Base-by-base conservation (phyloP, 1,140 invertebrate species). In the Saccostrea echinata region DNA sequence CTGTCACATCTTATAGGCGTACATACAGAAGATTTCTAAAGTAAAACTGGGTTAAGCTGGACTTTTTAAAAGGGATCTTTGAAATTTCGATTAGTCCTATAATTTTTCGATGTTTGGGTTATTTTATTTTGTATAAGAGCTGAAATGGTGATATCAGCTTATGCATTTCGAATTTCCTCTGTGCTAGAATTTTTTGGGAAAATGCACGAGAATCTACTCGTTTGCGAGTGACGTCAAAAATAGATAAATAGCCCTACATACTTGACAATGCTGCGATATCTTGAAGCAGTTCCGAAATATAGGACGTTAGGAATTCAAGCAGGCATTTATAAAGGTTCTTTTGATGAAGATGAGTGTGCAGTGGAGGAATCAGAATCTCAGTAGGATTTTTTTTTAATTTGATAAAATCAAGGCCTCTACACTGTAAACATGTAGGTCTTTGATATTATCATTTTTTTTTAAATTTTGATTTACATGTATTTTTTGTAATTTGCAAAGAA, bases 301-400 rank as follows among this genome's bases (percentile, higher is more conserved):
- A 80, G 80, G 21, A 55, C 86, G 9, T 24, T 87, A n/a, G 86
- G 86, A 30, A 80, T 88, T n/a, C 83, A 84, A 55, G 83, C 82
- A 52, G 82, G 87, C 24, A 84, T 84, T 33, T 84, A 88, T 71
- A 84, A 43, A 80, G 84, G 82, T 35, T 84, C 71, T 84, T 30
- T 33, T 57, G 11, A 57, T 61, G 84, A 33, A 57, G 43, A 55
- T n/a, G 43, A 84, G 9, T 52, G 43, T 53, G 83, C 35, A 43
- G 53, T 30, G 53, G 55, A 61, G 33, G 12, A 33, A 27, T 33
- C 68, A 33, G 24, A 76, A 27, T 76, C 68, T 12, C 24, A 76
- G 68, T 76, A 30, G 27, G 68, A 30, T 76, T 61, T n/a, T 61
- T 61, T 18, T 6, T 61, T n/a, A n/a, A n/a, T n/a, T n/a, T 61